A percentile compares a stretch with the other conserved stretches of the same genome.
Evolutionary conservation across 1,140 invertebrate genomes (phyloP).

Genomic region (Pseudachorutes palmiensis): DNA sequence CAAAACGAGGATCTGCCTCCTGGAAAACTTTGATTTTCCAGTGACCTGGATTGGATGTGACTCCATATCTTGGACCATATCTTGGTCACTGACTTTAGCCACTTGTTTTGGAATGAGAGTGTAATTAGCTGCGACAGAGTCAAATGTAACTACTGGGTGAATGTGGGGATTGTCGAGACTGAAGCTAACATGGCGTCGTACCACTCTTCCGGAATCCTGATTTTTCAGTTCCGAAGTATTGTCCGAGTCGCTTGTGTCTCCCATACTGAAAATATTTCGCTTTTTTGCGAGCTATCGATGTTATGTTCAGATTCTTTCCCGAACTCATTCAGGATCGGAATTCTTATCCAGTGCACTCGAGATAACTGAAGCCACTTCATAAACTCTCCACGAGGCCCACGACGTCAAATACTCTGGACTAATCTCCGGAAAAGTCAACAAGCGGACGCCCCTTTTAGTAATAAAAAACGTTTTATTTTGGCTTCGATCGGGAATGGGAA

Average conservation of each 20-base stretch:
- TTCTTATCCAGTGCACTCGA: not conserved
- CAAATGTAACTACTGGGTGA: not conserved
- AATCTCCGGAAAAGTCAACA: too few relatives aligned
- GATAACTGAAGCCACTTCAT: too few relatives aligned
- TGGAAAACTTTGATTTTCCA: too few relatives aligned
- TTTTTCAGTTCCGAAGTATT: not conserved
- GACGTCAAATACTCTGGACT: too few relatives aligned
- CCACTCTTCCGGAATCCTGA: not conserved
- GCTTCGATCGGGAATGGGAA: too few relatives aligned
- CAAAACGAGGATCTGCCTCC: too few relatives aligned
- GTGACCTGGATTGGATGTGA: too few relatives aligned
- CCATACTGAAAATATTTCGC: not conserved
- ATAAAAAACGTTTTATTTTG: too few relatives aligned
- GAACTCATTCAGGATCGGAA: not conserved
- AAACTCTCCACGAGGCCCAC: too few relatives aligned
- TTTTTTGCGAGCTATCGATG: not conserved
- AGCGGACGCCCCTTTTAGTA: too few relatives aligned
- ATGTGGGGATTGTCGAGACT: not conserved
- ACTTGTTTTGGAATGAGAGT: not conserved
- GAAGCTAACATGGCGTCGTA: not conserved
- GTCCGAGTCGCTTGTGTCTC: not conserved
- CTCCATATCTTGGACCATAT: not conserved
- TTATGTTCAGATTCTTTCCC: not conserved
- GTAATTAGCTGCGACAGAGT: not conserved
- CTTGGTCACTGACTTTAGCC: not conserved